Evolutionary conservation across 2,888 invertebrate species (phyloP), one percentile per base, ranked within the genome.

Genomic region (Dicyrtomina minuta): DNA sequence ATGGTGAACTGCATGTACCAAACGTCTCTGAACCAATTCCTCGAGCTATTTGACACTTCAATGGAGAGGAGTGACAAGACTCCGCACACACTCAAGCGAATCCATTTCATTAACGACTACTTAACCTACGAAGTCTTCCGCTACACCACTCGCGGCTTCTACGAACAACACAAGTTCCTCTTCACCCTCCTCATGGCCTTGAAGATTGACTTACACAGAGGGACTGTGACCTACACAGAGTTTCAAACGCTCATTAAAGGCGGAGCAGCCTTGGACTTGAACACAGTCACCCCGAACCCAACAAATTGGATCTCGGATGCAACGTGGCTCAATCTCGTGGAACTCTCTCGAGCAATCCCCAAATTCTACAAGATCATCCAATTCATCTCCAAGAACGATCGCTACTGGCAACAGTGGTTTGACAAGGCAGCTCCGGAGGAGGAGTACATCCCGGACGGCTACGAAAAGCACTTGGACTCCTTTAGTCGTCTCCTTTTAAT

Each of bases 1-100:
- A 87, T 89, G 80, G 93, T 93, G 0, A 93, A 93, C 82, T 86
- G 86, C 78, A 94, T 93, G 93, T 94, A 94, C 79, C 94, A 94
- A 83, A 93, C 93, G 0, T 92, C 93, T 0, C 82, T 94, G 69
- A 89, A 88, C 10, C 93, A 93, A 82, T 94, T 93, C 81, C 82
- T 93, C 59, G 91, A 92, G 79, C 84, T 93, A 39, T 94, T 94
- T 80, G 93, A 93, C 80, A 84, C 89, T 59, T 93, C 93, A 0
- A 88, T 94, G 88, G 84, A 84, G 27, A 84, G 85, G 71, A 85
- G 85, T 6, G 83, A 83, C 58, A 84, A 83, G 68, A 84, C 83
- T 74, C 84, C 84, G 3, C 81, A 85, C 1, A 82, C 84, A 65
- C 79, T 80, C 39, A 83, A 83, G 78, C 86, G 93, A 71, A 90